These are phyloP conservation scores for Sciurus niger DNA, from an alignment of 2,113 vertebrate species.

Conservation along the genomic window DNA sequence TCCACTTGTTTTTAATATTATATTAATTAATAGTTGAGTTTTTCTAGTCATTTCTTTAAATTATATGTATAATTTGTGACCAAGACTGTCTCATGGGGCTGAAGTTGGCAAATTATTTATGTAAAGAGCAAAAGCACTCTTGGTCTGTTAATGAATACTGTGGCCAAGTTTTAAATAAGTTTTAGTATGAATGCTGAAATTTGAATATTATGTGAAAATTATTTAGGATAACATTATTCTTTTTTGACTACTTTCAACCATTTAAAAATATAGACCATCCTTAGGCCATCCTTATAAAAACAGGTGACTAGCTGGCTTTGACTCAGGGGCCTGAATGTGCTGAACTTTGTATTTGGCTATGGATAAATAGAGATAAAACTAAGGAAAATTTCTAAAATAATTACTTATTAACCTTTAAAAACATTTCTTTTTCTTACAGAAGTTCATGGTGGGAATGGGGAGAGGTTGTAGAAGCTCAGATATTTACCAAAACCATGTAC, in stretches of 20 bases:
- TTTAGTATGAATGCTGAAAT: background rate
- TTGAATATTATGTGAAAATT: background rate
- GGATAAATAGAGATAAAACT: background rate
- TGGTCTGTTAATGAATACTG: background rate
- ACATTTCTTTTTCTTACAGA: background rate
- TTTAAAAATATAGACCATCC: background rate
- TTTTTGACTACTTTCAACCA: constrained; percentile 5
- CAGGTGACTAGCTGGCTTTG: background rate
- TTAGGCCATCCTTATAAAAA: background rate
- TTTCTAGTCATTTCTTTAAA: background rate
- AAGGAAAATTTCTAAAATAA: constrained; percentile 20
- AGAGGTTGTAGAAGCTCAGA: background rate
- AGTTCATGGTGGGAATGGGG: background rate
- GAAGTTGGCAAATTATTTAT: background rate
- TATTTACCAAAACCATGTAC: background rate
- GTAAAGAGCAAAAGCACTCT: background rate
- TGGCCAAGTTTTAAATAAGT: background rate
- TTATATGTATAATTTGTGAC: background rate
- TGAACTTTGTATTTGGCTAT: background rate
- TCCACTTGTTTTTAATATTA: background rate
- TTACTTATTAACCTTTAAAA: constrained; percentile 21
- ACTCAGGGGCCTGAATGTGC: background rate
- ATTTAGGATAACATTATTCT: background rate
- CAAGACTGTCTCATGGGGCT: background rate
- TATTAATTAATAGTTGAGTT: background rate